These are phyloP conservation scores for Drosophila sproati DNA, from an alignment of 1,140 invertebrate species.

Conservation along the genomic window DNA sequence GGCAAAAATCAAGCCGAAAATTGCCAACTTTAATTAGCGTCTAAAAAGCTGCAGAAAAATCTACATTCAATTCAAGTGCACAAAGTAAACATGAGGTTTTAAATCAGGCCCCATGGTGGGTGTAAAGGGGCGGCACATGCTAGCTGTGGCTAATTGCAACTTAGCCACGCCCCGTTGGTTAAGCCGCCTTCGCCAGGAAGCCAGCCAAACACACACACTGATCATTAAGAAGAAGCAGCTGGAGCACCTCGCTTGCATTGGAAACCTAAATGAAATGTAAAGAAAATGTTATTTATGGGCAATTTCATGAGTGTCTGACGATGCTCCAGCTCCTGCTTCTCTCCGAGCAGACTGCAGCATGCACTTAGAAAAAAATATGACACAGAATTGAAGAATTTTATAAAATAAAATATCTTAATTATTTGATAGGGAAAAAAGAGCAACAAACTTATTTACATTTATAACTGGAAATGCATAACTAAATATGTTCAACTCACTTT, in stretches of 20 bases:
- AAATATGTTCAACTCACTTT: too few relatives aligned
- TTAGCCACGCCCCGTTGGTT: conserved; percentile 77
- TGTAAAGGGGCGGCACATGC: neutral
- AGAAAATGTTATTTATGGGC: conserved; percentile 84
- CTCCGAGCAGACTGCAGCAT: conserved; percentile 20
- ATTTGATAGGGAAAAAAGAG: too few relatives aligned
- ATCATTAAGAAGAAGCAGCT: conserved; percentile 46
- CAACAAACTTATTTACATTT: too few relatives aligned
- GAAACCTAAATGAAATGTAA: conserved; percentile 80
- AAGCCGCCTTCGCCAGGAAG: conserved; percentile 54
- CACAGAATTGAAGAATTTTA: neutral
- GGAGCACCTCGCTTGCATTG: conserved; percentile 27
- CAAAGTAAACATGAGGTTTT: conserved; percentile 58
- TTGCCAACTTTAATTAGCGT: conserved; percentile 72
- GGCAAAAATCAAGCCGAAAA: conserved; percentile 22
- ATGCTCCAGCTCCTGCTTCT: conserved; percentile 45
- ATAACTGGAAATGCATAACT: too few relatives aligned
- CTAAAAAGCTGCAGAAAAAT: conserved; percentile 42
- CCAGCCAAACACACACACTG: conserved; percentile 10
- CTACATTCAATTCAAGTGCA: conserved; percentile 55
- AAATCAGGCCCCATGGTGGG: conserved; percentile 48
- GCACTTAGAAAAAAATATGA: conserved; percentile 1
- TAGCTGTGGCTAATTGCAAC: conserved; percentile 74
- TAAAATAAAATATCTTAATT: too few relatives aligned
- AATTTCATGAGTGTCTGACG: conserved; percentile 80